Evolutionary conservation across 2,797 vertebrate species (phyloP), one percentile per base, ranked within the genome.

Genomic region (Pipistrellus pipistrellus): DNA sequence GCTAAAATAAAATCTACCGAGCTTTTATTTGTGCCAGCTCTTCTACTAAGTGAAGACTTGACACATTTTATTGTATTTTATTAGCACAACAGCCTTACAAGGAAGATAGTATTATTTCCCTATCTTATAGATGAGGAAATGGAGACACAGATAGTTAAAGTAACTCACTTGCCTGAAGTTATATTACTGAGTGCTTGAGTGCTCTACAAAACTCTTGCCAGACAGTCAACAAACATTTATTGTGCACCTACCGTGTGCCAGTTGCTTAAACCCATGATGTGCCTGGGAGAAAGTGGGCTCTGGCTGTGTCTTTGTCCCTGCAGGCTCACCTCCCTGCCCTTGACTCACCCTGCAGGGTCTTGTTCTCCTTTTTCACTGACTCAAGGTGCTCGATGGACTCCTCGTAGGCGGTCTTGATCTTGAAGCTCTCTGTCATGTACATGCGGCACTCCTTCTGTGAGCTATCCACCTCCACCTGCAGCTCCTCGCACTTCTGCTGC

Each of bases 361-460:
- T 98, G 81, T 98, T 98, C 35, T 98, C 96, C 85, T 98, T 98
- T 86, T 97, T 98, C 44, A 98, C 76, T 0, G 97, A 97, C 96
- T 98, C 98, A 23, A 98, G 96, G 30, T 98, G 98, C 95, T 99
- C 98, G 25, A 97, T 95, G 68, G 97, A 96, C 95, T 99, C 98
- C 95, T 99, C 97, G 1, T 96, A 98, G 46, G 96, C 95, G 0
- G 93, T 98, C 97, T 98, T 98, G 93, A 99, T 95, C 96, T 99
- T 98, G 98, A 98, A 98, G 88, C 98, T 98, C 97, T 98, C 98
- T 0, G 97, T 98, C 97, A 97, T 98, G 90, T 98, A 98, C 57
- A 97, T 96, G 96, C 97, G 97, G 69, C 98, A 96, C 96, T 99
- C 98, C 93, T 98, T 98, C 98, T 98, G 98, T 6, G 98, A 98